Base-by-base conservation (phyloP, 2,888 invertebrate genomes). In the Ctena decussata region DNA sequence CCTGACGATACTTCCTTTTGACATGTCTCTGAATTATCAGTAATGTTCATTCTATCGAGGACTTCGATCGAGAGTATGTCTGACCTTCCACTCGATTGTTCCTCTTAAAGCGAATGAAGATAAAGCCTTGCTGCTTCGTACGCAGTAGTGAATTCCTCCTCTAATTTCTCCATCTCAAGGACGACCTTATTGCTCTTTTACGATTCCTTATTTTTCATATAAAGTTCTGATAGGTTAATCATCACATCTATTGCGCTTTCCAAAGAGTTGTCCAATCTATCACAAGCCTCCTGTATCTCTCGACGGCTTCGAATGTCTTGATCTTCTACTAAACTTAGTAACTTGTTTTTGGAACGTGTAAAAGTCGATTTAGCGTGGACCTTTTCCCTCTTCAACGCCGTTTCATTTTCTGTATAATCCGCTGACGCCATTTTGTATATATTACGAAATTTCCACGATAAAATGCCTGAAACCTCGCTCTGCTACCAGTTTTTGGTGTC, bases 401-500 rank as follows among this genome's bases (percentile, higher is more conserved):
- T n/a, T 49, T 49, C 49, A 5, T 21, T 49, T 8, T 49, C 49
- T 21, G n/a, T 49, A 49, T 49, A 49, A 49, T 49, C 49, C 15
- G 27, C 32, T 12, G 30, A 69, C 21, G 30, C 37, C 69, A 69
- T 37, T 12, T 35, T 69, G 8, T 69, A 27, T 27, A 8, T 12
- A 27, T 69, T 18, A n/a, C 18, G n/a, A 69, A 15, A 27, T 27
- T 6, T 69, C 37, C 69, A 12, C 69, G 18, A 35, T 35, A 15
- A 6, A 37, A 69, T 69, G 18, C 3, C 8, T 21, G 21, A 8
- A 69, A 69, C 69, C 69, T 69, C 30, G 69, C 69, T 69, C 69
- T 69, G 69, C 69, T 69, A 69, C 69, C 69, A 69, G 32, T 35
- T 35, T 69, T 69, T 69, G 69, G 37, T 69, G 69, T 53, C 21